Percentiles rank a stretch among this genome's conserved stretches.
These are phyloP conservation scores for Meleagris gallopavo DNA, from an alignment of 2,113 vertebrate genomes.

Conservation along the genomic window DNA sequence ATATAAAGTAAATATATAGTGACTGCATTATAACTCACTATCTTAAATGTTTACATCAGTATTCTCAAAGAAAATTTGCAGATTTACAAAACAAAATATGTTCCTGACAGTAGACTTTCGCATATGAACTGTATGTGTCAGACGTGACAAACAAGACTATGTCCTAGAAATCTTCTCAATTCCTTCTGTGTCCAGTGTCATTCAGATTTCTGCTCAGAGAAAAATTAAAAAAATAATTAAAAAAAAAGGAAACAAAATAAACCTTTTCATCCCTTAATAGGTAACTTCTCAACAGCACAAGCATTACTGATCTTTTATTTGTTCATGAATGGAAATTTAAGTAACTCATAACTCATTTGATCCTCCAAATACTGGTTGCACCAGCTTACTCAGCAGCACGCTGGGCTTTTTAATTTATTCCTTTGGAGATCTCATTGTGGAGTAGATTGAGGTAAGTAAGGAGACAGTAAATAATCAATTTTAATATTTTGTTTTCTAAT, in stretches of 20 bases:
- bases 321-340: background rate
- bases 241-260: background rate
- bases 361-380: background rate
- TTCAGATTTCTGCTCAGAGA: background rate
- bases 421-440: background rate
- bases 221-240: background rate
- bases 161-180: background rate
- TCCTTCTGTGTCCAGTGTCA: background rate
- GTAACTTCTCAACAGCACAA: background rate
- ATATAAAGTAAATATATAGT: background rate
- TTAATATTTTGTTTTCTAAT: background rate
- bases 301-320: background rate
- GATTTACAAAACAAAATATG: background rate
- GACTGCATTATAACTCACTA: background rate
- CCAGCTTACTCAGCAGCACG: background rate
- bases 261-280: background rate
- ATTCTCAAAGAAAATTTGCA: background rate
- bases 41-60: background rate
- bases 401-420: background rate
- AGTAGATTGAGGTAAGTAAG: background rate
- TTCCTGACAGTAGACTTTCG: background rate
- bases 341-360: background rate
- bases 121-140: background rate
- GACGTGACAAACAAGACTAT: background rate
- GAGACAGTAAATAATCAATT: background rate